Percentiles rank a stretch among this genome's conserved stretches.
Evolutionary conservation across 2,888 invertebrate species (phyloP).

Genomic region (Lasioglossum marginatum): DNA sequence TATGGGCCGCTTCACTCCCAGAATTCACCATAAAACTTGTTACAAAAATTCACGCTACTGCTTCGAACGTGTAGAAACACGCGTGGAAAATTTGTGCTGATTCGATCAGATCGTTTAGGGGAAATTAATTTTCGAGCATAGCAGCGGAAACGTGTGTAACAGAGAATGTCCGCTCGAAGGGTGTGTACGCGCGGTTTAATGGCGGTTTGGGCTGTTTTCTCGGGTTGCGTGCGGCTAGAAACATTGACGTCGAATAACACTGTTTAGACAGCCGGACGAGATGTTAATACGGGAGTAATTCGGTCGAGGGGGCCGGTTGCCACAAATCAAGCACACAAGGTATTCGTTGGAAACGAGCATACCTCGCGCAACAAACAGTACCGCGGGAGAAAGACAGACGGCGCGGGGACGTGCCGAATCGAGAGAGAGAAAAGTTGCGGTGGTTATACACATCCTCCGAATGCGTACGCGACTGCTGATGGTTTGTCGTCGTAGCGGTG

Average conservation of each 20-base stretch:
- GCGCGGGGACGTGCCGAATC: conserved; percentile 38
- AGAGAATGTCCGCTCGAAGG: not conserved
- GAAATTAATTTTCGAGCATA: not conserved
- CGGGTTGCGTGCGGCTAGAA: not conserved
- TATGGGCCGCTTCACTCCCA: not conserved
- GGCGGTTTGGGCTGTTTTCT: not conserved
- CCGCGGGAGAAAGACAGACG: not conserved
- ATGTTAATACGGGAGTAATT: not conserved
- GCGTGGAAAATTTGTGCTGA: not conserved
- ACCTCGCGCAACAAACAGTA: conserved; percentile 5
- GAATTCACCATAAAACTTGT: not conserved
- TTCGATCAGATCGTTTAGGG: not conserved
- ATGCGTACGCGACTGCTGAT: conserved; percentile 67
- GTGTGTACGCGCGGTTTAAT: not conserved
- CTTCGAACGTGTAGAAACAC: not conserved
- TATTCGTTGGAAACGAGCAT: conserved; percentile 21
- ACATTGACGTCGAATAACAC: conserved; percentile 1
- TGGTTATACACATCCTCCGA: conserved; percentile 65
- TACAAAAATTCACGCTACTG: not conserved
- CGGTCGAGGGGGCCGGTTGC: not conserved
- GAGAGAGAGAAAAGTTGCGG: conserved; percentile 46
- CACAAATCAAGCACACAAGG: conserved; percentile 23
- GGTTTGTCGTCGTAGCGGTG: conserved; percentile 71
- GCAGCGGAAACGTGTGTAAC: not conserved
- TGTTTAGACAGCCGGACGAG: conserved; percentile 17